Evolutionary conservation across 1,140 invertebrate genomes (phyloP), one percentile per base, ranked within the genome.

Genomic region (Daktulosphaira vitifoliae): DNA sequence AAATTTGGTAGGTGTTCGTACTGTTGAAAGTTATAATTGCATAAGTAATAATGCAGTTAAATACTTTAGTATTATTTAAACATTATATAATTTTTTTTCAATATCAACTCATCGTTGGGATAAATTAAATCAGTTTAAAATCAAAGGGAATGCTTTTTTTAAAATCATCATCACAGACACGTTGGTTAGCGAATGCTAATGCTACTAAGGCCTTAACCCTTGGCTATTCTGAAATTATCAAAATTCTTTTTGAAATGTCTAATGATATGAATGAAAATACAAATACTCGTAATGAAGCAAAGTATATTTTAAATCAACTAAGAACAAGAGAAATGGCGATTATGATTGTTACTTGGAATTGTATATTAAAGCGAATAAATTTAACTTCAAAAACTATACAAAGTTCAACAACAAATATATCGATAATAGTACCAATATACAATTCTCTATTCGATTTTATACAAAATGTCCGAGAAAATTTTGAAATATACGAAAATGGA

Each of bases 1-100:
- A 15, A 71, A 69, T 65, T 52, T 69, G 33, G 66, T 68, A 4
- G 70, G 65, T 1, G 16, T 56, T 48, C 25, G 15, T 44, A 65
- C 68, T 48, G 70, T 66, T 3, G 51, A 67, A 11, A 67, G 68
- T n/a, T 71, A n/a, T n/a, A n/a, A n/a, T n/a, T n/a, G n/a, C n/a
- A n/a, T n/a, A n/a, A n/a, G 68, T 48, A 64, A 42, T 1, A 20
- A 22, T 18, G 70, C 54, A 16, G 39, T 65, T 9, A 42, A 68
- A 44, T 71, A 66, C 56, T 70, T 69, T 48, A 64, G 44, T 37
- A 22, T 66, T 11, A 29, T 70, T 15, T 66, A 69, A 54, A 39
- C 29, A 37, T 59, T 70, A 20, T 70, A 37, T 56, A 48, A 65
- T 23, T 7, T 68, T 68, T 67, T 69, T 69, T 68, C 66, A 18